phyloP scores from a whole-genome alignment of 2,797 vertebrate species.

The Hipposideros larvatus region DNA sequence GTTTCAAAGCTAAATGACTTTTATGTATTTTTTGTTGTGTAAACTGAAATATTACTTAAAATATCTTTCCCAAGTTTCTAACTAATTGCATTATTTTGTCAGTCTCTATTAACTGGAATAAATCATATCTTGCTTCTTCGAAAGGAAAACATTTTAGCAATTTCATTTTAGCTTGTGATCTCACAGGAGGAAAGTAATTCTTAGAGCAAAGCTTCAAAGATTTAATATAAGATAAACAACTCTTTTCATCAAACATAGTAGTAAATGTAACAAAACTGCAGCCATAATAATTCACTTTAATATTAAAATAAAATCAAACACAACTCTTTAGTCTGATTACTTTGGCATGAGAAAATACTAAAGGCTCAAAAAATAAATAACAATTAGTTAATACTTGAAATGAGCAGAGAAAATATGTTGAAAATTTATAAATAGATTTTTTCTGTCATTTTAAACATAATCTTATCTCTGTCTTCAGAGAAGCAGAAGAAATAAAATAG shows the following conservation, averaged over 20 bases:
- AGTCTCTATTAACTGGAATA: slow-evolving; percentile 27
- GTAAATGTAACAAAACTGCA: slow-evolving; percentile 52
- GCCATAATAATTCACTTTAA: slow-evolving; percentile 67
- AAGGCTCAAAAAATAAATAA: slow-evolving; percentile 64
- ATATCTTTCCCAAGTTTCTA: not conserved
- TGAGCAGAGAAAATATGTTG: slow-evolving; percentile 48
- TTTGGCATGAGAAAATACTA: slow-evolving; percentile 46
- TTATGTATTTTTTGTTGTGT: not conserved
- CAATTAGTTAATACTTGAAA: slow-evolving; percentile 72
- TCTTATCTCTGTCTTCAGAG: slow-evolving; percentile 41
- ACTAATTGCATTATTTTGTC: slow-evolving; percentile 22
- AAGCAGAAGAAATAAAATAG: slow-evolving; percentile 38
- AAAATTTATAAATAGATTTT: slow-evolving; percentile 48
- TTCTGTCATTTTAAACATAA: slow-evolving; percentile 24
- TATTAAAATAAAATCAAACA: slow-evolving; percentile 71
- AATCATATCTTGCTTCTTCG: slow-evolving; percentile 15
- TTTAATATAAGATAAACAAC: slow-evolving; percentile 74
- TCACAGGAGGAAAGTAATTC: slow-evolving; percentile 43
- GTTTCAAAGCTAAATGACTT: slow-evolving; percentile 1
- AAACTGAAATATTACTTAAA: not conserved
- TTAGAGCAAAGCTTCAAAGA: slow-evolving; percentile 60
- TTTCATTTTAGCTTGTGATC: slow-evolving; percentile 55
- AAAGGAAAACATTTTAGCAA: slow-evolving; percentile 46
- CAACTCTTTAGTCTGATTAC: slow-evolving; percentile 58
- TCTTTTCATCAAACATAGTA: slow-evolving; percentile 65